Evolutionary conservation across 2,113 vertebrate genomes (phyloP).

Genomic region (Microcebus jonahi): DNA sequence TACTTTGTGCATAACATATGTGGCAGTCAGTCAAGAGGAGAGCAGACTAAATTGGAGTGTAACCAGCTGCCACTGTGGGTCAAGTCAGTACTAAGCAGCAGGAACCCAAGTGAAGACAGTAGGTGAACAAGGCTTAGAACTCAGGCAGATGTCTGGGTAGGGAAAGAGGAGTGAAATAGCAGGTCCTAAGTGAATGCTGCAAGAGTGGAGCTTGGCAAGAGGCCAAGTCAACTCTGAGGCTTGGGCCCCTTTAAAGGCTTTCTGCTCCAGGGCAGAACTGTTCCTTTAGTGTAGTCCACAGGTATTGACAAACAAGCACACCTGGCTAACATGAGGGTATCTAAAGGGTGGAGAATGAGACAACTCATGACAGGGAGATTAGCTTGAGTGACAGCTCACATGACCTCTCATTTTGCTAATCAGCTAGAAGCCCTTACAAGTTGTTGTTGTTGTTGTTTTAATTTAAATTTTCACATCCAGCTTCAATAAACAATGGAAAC

Average conservation of each 20-base stretch:
- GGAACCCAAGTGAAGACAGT: neutral
- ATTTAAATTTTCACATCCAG: neutral
- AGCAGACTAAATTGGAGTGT: neutral
- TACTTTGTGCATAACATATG: neutral
- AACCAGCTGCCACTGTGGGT: neutral
- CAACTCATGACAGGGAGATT: neutral
- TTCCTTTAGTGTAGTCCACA: neutral
- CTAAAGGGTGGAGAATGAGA: neutral
- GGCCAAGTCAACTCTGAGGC: neutral
- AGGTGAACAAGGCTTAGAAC: neutral
- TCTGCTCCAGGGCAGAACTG: neutral
- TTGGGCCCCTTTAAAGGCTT: neutral
- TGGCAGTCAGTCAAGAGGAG: neutral
- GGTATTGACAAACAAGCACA: conserved; percentile 4
- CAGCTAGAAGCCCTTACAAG: neutral
- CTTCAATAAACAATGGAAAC: conserved; percentile 7
- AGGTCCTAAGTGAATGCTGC: neutral
- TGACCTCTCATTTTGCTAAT: neutral
- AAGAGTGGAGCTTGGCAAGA: conserved; percentile 4
- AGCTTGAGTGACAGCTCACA: neutral
- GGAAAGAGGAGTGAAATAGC: neutral
- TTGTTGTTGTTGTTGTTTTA: neutral
- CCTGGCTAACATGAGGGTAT: neutral
- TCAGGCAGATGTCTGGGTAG: neutral
- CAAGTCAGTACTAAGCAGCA: neutral